Evolutionary conservation across 2,888 invertebrate species (phyloP).

Genomic region (Deroplatys truncata): DNA sequence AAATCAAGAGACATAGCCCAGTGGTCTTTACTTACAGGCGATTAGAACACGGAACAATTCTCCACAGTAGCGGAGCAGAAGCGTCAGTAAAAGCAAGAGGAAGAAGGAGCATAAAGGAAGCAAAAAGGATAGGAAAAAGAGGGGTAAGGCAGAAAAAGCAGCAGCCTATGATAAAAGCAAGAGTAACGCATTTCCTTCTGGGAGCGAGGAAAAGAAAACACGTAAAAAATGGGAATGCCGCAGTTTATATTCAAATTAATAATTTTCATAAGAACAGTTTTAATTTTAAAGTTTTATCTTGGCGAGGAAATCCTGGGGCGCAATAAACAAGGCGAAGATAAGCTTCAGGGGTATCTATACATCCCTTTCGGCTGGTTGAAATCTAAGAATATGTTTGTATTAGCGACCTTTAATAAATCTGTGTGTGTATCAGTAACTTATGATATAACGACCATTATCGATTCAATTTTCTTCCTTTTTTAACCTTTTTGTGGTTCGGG

Average conservation of each 20-base stretch:
- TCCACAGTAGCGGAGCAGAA: background rate
- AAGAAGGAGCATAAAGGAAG: background rate
- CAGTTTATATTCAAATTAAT: background rate
- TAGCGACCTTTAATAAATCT: too few relatives aligned
- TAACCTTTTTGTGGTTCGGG: too few relatives aligned
- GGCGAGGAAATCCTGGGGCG: background rate
- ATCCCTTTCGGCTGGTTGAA: too few relatives aligned
- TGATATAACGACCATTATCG: too few relatives aligned
- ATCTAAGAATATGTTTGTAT: too few relatives aligned
- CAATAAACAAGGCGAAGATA: background rate
- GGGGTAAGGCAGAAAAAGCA: background rate
- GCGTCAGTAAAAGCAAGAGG: background rate
- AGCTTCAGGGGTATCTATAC: background rate
- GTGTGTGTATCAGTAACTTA: too few relatives aligned
- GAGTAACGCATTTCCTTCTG: background rate
- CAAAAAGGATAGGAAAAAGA: background rate
- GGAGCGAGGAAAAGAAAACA: background rate
- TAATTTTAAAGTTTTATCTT: background rate
- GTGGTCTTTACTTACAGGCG: background rate
- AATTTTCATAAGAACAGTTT: background rate
- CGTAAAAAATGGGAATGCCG: background rate
- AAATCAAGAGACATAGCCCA: background rate
- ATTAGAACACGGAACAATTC: background rate
- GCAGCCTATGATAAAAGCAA: background rate
- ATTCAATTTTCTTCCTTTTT: too few relatives aligned